Percentiles rank a stretch among this genome's conserved stretches.
phyloP scores from a whole-genome alignment of 2,888 invertebrate species.

The Erebia ligea region DNA sequence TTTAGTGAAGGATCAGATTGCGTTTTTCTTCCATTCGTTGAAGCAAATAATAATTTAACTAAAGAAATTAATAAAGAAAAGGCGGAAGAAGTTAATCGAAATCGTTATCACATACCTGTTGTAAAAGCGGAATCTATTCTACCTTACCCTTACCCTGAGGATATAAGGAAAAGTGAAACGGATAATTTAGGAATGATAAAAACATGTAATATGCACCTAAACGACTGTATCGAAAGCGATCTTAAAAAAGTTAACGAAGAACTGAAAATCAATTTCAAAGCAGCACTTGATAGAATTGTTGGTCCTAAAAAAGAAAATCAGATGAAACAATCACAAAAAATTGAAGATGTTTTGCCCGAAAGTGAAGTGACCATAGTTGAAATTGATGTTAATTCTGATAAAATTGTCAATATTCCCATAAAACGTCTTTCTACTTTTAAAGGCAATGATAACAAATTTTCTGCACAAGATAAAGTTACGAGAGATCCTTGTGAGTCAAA shows the following conservation, averaged over 20 bases:
- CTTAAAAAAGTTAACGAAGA: constrained; percentile 69
- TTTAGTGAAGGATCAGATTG: constrained; percentile 68
- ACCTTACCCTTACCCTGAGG: constrained; percentile 62
- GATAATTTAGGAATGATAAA: constrained; percentile 40
- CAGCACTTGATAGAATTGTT: constrained; percentile 68
- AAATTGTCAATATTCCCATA: background rate
- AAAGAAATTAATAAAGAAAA: constrained; percentile 39
- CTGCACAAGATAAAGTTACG: background rate
- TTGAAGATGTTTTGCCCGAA: constrained; percentile 2
- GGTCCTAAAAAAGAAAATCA: constrained; percentile 49
- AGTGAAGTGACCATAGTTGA: constrained; percentile 37
- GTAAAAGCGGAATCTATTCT: constrained; percentile 65
- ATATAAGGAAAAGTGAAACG: constrained; percentile 44
- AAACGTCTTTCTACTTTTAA: constrained; percentile 29
- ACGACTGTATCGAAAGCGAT: constrained; percentile 60
- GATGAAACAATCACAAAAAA: background rate
- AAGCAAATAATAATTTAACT: constrained; percentile 54
- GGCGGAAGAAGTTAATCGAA: constrained; percentile 11
- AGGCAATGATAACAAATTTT: constrained; percentile 21
- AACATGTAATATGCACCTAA: constrained; percentile 38
- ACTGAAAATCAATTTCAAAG: constrained; percentile 66
- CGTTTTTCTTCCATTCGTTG: constrained; percentile 59
- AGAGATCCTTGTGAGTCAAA: background rate
- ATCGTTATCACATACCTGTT: constrained; percentile 50
- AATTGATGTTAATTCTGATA: constrained; percentile 10